Base-by-base conservation (phyloP, 2,113 vertebrate genomes). In the Rhea americana region DNA sequence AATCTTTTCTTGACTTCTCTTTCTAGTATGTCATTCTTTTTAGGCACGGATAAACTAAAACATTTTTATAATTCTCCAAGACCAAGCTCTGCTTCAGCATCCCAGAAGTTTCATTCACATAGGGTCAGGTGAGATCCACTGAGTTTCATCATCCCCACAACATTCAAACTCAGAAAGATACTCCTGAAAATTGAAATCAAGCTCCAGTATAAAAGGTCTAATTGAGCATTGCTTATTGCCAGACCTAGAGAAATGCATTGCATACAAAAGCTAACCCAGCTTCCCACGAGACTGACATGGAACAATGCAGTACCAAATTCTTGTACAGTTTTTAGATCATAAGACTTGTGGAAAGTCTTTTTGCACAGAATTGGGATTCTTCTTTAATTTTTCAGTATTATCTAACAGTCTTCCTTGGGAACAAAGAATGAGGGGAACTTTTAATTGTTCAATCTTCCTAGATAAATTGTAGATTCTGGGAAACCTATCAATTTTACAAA, bases 61-160 rank as follows among this genome's bases (percentile, higher is more conserved):
- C 22, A 4, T 15, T 41, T 55, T 43, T 9, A 13, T 17, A 13
- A 30, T 70, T 66, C 45, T 28, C 30, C 13, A 1, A 2, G 41
- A 53, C 55, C 18, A 39, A 30, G 22, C n/a, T 61, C 56, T 75
- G 76, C 30, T 26, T 10, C 55, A 32, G 81, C 20, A 4, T 30
- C 62, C 51, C 82, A 41, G 77, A 51, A 73, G 8, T 47, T 25
- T 78, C 41, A 4, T 17, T 71, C 22, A 3, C 4, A 48, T 8
- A 0, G 65, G 37, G 72, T 18, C 62, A 0, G 0, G 12, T 9
- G 56, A 55, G 55, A 58, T 61, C 45, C 63, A 41, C 35, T 3
- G 45, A 25, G 76, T 53, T 61, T 7, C 56, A 35, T 51, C 63
- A 7, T 47, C 59, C 13, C 56, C 73, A 9, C 22, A n/a, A 37